Evolutionary conservation across 37 sponge, comb jelly and placozoan species (phyloP).

Genomic region (Beroe ovata): DNA sequence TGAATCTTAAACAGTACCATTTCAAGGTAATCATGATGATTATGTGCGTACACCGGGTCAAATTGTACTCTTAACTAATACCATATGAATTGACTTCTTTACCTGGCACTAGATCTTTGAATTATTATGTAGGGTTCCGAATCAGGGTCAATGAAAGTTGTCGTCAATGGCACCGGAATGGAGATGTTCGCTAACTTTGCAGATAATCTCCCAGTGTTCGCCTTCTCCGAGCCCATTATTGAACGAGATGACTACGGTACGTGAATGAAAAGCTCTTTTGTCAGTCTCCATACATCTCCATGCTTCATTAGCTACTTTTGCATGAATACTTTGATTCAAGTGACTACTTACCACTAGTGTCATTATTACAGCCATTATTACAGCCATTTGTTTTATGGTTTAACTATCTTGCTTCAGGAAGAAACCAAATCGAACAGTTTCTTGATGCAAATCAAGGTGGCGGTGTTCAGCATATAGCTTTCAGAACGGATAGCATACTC

Average conservation of each 20-base stretch:
- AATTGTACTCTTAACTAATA: too few relatives aligned
- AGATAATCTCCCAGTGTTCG: conserved; percentile 23
- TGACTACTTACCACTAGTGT: too few relatives aligned
- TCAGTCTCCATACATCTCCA: too few relatives aligned
- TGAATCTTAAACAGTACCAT: not conserved
- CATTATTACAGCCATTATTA: too few relatives aligned
- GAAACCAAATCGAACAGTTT: conserved; percentile 35
- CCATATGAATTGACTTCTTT: too few relatives aligned
- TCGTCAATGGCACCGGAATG: conserved; percentile 45
- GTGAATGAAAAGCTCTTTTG: too few relatives aligned
- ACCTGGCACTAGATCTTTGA: too few relatives aligned
- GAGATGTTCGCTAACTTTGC: conserved; percentile 43
- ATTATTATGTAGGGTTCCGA: not conserved
- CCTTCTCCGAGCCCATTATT: conserved; percentile 57
- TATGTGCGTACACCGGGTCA: too few relatives aligned
- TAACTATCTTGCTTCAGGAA: too few relatives aligned
- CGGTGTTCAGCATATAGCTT: conserved; percentile 52
- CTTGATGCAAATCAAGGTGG: conserved; percentile 11
- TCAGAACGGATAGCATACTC: not conserved
- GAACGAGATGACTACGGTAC: not conserved
- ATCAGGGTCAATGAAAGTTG: conserved; percentile 33
- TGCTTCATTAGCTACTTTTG: too few relatives aligned
- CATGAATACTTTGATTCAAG: too few relatives aligned
- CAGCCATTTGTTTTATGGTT: too few relatives aligned
- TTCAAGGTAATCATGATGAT: conserved; percentile 1